A percentile compares a stretch with the other conserved stretches of the same genome.
Evolutionary conservation across 2,888 invertebrate genomes (phyloP).

Genomic region (Eilema griseolum): DNA sequence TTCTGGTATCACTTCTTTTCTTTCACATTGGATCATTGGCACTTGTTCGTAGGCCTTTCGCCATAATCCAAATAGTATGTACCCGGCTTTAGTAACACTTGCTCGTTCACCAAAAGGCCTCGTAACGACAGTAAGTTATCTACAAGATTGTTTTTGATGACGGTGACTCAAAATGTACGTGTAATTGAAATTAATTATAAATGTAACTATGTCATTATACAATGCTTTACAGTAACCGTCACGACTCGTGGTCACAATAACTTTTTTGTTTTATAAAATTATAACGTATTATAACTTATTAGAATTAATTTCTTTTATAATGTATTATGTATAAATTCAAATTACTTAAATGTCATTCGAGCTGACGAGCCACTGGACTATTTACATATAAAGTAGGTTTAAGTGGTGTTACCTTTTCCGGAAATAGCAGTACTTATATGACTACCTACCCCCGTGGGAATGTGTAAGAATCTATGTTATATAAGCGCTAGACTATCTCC

Average conservation of each 20-base stretch:
- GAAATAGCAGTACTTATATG: neutral
- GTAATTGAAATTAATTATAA: neutral
- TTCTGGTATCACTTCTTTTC: neutral
- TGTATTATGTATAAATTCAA: neutral
- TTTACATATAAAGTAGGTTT: neutral
- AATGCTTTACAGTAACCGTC: constrained; percentile 4
- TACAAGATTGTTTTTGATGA: neutral
- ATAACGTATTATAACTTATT: neutral
- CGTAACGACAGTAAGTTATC: constrained; percentile 1
- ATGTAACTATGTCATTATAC: constrained; percentile 4
- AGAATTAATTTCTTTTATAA: neutral
- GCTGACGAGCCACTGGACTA: neutral
- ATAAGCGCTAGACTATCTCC: neutral
- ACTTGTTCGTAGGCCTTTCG: neutral
- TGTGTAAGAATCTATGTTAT: neutral
- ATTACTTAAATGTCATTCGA: neutral
- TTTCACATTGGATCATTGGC: neutral
- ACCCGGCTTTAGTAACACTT: neutral
- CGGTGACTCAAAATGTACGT: neutral
- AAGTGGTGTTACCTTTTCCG: neutral
- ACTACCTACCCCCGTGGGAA: neutral
- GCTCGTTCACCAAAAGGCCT: neutral
- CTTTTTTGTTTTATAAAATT: neutral
- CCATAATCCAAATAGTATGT: neutral
- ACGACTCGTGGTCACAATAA: neutral